Evolutionary conservation across 2,888 invertebrate species (phyloP), one percentile per base, ranked within the genome.

Genomic region (Neocrepidodera transversa): DNA sequence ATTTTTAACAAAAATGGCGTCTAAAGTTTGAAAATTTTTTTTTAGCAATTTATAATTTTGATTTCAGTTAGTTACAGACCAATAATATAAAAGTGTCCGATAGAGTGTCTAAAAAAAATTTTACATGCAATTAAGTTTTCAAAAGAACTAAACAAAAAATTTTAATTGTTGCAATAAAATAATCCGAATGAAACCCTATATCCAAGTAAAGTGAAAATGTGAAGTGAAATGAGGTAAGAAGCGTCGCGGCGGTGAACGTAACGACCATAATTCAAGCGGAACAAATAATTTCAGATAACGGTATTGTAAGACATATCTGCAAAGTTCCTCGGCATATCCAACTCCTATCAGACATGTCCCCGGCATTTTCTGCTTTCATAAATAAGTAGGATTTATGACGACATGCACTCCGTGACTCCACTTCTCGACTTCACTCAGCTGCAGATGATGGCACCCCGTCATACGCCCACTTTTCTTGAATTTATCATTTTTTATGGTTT

Each of bases 351-450:
- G 71, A 72, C 71, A 69, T 72, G 74, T 73, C 74, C 69, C 68
- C 70, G 62, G 70, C 69, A 69, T 73, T 75, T 73, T 74, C 73
- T 72, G 71, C 75, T 75, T 76, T 76, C 75, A 77, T 78, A 77
- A 78, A 78, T 78, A 79, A 78, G 76, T 72, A 69, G 75, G 75
- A 79, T 79, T 78, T 79, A 79, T 78, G 70, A 74, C 74, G 74
- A 76, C 77, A 75, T 76, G 76, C 76, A 75, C 77, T 77, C 70
- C 77, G 78, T 78, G 77, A 78, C 77, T 76, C 66, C 68, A 69
- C 69, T 73, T 69, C 70, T 68, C 70, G 68, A 66, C 69, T 72
- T 73, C 69, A 65, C 71, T 66, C 66, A 43, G 64, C 71, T 74
- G 73, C 71, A 72, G 73, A 75, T 74, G 74, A 75, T 74, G 74